Conservation (phyloP, 2,888 invertebrate species). For the Melolontha melolontha region DNA sequence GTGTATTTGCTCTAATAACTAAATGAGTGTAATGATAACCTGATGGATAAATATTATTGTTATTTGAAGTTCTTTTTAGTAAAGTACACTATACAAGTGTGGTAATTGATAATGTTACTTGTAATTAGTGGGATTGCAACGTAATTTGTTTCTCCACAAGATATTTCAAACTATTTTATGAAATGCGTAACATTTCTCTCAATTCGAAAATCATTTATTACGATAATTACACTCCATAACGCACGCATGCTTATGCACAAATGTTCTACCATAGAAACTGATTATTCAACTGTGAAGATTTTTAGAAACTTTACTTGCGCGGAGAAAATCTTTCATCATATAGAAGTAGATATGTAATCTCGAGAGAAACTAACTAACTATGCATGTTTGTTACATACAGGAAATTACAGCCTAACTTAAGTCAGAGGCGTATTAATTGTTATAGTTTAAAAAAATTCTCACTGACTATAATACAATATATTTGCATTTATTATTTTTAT, state of each 20-base stretch:
- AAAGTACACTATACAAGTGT: too few species aligned
- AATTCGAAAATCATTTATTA: constrained; percentile 14
- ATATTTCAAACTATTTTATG: not conserved
- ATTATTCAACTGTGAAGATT: constrained; percentile 38
- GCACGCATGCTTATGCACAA: constrained; percentile 6
- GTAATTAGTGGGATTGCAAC: too few species aligned
- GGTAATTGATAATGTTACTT: too few species aligned
- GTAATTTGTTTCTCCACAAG: too few species aligned
- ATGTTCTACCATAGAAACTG: constrained; percentile 29
- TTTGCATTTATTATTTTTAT: too few species aligned
- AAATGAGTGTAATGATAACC: too few species aligned
- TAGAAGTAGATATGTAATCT: constrained; percentile 34
- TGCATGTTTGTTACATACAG: constrained; percentile 30
- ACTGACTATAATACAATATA: too few species aligned
- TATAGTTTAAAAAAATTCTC: not conserved
- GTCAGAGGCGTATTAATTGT: constrained; percentile 13
- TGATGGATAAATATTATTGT: too few species aligned
- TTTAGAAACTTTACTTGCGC: constrained; percentile 25
- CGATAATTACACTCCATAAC: constrained; percentile 15
- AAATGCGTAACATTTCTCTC: not conserved
- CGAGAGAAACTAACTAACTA: constrained; percentile 25
- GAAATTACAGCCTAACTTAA: constrained; percentile 18
- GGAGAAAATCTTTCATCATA: constrained; percentile 41
- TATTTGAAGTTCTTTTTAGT: too few species aligned
- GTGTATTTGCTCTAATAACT: too few species aligned